Conservation (phyloP, 2,113 vertebrate genomes). For the Ariopsis seemanni region DNA sequence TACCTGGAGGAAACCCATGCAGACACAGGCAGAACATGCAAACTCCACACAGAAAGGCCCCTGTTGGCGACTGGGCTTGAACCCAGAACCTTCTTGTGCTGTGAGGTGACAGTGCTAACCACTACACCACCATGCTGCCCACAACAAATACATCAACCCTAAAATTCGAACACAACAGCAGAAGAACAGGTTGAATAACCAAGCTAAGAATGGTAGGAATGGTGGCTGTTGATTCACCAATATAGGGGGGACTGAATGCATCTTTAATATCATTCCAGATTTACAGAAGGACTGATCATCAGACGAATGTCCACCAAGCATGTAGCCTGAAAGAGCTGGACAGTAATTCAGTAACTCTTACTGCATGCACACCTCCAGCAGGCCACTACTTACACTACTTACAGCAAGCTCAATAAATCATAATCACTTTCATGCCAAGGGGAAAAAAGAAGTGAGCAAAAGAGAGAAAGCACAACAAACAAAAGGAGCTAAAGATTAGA, state of each 20-base stretch:
- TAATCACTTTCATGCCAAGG: background rate
- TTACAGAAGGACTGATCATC: conserved; percentile 15
- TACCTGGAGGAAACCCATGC: no score
- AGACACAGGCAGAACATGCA: no score
- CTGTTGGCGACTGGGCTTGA: no score
- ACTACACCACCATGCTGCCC: no score
- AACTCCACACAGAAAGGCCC: no score
- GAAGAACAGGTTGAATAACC: background rate
- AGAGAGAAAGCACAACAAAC: background rate
- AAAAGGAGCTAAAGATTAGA: background rate
- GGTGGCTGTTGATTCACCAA: background rate
- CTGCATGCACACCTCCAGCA: background rate
- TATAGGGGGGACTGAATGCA: background rate
- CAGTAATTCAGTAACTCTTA: conserved; percentile 34
- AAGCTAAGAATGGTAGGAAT: background rate
- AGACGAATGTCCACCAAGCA: conserved; percentile 1
- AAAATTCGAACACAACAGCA: background rate
- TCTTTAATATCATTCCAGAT: conserved; percentile 11
- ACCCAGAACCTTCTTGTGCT: no score
- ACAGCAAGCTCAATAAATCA: conserved; percentile 34
- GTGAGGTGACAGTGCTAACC: no score
- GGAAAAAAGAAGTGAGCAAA: background rate
- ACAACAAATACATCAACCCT: background rate
- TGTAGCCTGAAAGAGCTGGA: background rate
- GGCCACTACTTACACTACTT: background rate